Evolutionary conservation across 2,797 vertebrate species (phyloP), one percentile per base, ranked within the genome.

Genomic region (Eupleurogrammus muticus): DNA sequence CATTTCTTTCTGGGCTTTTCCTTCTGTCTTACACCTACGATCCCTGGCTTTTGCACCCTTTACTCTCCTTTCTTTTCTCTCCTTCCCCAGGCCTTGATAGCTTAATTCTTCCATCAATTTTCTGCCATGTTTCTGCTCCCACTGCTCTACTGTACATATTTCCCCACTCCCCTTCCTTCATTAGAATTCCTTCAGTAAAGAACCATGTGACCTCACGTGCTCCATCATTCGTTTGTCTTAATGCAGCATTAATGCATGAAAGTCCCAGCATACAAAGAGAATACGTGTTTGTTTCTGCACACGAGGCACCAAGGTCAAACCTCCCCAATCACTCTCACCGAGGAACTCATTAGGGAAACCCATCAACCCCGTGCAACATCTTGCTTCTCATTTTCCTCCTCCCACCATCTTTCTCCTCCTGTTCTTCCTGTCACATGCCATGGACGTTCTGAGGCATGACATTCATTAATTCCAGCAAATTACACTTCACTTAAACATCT

Each of bases 261-360:
- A 54, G 50, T 62, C 38, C 5, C 19, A 23, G 19, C 8, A 34
- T 17, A 49, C 28, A 8, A 65, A 61, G 14, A 38, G 40, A 44
- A 47, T 2, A 7, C 61, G 50, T 4, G 40, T 57, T 58, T 40
- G 56, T 51, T 64, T 60, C 70, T 49, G 70, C 60, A 20, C 16
- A 57, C 35, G 1, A 65, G 65, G 42, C 49, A 53, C 16, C n/a
- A 34, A 78, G 64, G 51, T 85, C 69, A 66, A 70, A 61, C 66
- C 62, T 47, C 35, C 36, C 8, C 60, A 14, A 73, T 79, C 61
- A 7, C 34, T 75, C 70, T 21, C 35, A 21, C n/a, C 4, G 0
- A 60, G 65, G 68, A 68, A 10, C 77, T 82, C 62, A 73, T 88
- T 84, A 83, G 14, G 40, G 56, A 44, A 11, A 57, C 51, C 64